Percentiles rank a stretch among this genome's conserved stretches.
These are phyloP conservation scores for Crambe crambe DNA, from an alignment of 37 sponge, comb jelly and placozoan species.

Conservation along the genomic window DNA sequence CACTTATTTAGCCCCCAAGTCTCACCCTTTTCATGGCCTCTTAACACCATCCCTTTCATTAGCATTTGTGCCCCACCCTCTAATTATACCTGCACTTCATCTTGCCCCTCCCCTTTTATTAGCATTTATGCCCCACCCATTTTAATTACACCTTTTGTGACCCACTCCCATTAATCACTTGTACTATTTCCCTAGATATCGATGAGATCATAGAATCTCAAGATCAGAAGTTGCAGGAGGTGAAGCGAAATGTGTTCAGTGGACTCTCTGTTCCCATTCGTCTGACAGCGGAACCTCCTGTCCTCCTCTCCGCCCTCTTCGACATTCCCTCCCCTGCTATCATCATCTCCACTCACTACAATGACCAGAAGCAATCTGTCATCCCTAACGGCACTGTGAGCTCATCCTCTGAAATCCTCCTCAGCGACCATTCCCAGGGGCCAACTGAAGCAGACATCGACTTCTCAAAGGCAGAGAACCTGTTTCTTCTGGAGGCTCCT, in stretches of 20 bases:
- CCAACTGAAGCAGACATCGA: conserved; percentile 29
- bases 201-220: conserved; percentile 48
- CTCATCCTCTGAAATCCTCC: background rate
- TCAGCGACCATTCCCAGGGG: background rate
- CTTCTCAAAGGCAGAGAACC: conserved; percentile 52
- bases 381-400: background rate
- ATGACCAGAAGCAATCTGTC: conserved; percentile 21
- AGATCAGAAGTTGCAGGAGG: conserved; percentile 43
- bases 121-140: too few species aligned
- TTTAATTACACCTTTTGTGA: too few species aligned
- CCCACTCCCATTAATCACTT: too few species aligned
- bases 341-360: conserved; percentile 52
- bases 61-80: too few species aligned
- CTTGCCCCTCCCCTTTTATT: too few species aligned
- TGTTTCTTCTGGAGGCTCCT: conserved; percentile 49
- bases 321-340: conserved; percentile 17
- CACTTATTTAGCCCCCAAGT: too few species aligned
- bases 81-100: too few species aligned
- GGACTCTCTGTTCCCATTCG: conserved; percentile 2
- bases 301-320: conserved; percentile 8
- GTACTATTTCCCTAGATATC: background rate
- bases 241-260: conserved; percentile 26
- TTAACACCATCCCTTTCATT: too few species aligned
- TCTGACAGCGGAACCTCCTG: conserved; percentile 33
- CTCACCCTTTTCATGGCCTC: too few species aligned